Evolutionary conservation across 2,113 vertebrate species (phyloP).

Genomic region (Pachycephala philippinensis): DNA sequence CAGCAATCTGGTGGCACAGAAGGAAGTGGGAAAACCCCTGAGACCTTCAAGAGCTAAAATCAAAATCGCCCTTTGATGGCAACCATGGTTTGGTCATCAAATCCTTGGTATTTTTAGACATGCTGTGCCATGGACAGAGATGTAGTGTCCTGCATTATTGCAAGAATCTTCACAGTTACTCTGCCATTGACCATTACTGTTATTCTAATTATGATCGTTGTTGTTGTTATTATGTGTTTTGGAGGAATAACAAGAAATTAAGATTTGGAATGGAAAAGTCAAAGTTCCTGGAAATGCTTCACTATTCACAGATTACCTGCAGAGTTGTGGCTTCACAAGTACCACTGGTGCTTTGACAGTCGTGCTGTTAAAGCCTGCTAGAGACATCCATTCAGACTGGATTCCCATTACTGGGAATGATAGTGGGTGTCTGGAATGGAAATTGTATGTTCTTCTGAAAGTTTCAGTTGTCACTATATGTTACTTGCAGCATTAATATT

Average conservation of each 20-base stretch:
- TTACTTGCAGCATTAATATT: slow-evolving; percentile 32
- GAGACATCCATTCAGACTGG: neutral
- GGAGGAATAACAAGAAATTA: neutral
- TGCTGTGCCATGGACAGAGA: neutral
- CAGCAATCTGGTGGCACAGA: neutral
- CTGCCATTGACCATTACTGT: neutral
- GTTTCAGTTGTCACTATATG: slow-evolving; percentile 17
- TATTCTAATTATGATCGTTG: neutral
- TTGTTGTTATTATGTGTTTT: neutral
- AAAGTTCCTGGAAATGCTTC: slow-evolving; percentile 17
- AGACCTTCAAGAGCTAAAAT: neutral
- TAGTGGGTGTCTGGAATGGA: slow-evolving; percentile 51
- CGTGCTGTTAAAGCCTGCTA: neutral
- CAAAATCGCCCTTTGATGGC: neutral
- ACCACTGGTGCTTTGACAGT: neutral
- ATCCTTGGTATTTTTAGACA: neutral
- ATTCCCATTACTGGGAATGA: slow-evolving; percentile 33
- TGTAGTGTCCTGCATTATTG: neutral
- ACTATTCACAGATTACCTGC: neutral
- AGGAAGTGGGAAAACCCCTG: neutral
- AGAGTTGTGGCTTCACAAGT: slow-evolving; percentile 16
- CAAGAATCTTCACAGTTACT: neutral
- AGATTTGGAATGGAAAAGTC: neutral
- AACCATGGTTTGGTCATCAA: neutral
- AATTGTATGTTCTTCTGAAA: slow-evolving; percentile 24